phyloP scores from a whole-genome alignment of 2,888 invertebrate species.

The Cinara cedri region DNA sequence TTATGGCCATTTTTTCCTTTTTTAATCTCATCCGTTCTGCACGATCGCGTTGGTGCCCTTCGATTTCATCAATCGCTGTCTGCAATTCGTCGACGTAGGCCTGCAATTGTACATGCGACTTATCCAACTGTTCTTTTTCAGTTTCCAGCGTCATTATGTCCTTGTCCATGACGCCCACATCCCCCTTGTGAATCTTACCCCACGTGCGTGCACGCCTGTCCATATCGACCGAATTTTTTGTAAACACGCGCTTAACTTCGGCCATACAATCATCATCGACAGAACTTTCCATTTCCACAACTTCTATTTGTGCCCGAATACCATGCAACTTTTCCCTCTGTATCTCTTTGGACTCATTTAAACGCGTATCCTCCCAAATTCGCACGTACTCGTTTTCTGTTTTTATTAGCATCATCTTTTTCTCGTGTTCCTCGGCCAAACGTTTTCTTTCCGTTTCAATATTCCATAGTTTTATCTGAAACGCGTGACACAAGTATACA shows the following conservation, averaged over 20 bases:
- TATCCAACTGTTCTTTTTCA: background rate
- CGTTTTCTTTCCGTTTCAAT: background rate
- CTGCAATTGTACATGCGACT: background rate
- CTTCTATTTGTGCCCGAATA: background rate
- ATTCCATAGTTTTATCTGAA: background rate
- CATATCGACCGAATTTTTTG: background rate
- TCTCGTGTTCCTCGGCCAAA: background rate
- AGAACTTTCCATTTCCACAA: background rate
- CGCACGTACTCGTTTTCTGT: background rate
- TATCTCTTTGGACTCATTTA: background rate
- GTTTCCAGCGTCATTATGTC: background rate
- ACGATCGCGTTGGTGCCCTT: background rate
- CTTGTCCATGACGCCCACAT: background rate
- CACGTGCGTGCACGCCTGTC: background rate
- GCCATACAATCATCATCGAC: background rate
- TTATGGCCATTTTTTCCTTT: slow-evolving; percentile 59
- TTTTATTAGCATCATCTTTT: background rate
- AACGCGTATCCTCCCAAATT: background rate
- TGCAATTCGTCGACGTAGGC: background rate
- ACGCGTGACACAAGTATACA: too few relatives aligned
- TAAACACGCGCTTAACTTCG: background rate
- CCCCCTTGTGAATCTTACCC: background rate
- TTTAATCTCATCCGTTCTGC: too few relatives aligned
- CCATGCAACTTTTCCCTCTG: background rate
- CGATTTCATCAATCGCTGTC: background rate